Conservation (phyloP, 1,140 invertebrate species). For the Drosophila mojavensis region DNA sequence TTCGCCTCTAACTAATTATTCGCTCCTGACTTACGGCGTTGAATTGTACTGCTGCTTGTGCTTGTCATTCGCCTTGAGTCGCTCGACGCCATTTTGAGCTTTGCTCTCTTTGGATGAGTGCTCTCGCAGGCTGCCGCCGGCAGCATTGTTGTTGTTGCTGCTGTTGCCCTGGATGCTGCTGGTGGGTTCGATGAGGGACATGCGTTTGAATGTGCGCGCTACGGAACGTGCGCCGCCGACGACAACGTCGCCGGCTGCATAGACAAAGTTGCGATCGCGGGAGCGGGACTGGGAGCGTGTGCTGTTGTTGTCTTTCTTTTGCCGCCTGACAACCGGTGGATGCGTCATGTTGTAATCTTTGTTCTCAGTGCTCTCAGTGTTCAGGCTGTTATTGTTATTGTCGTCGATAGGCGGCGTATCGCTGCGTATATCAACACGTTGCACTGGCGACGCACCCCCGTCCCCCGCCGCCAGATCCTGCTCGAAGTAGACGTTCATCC, state of each 20-base stretch:
- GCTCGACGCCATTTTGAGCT: slow-evolving; percentile 22
- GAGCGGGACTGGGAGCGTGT: slow-evolving; percentile 13
- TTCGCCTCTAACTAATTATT: slow-evolving; percentile 17
- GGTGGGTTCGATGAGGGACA: slow-evolving; percentile 45
- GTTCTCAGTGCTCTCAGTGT: slow-evolving; percentile 15
- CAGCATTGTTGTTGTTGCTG: not conserved
- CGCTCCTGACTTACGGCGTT: slow-evolving; percentile 49
- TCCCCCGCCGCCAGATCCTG: slow-evolving; percentile 28
- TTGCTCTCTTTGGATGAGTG: slow-evolving; percentile 7
- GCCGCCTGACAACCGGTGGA: slow-evolving; percentile 35
- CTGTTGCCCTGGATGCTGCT: slow-evolving; percentile 17
- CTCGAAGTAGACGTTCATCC: slow-evolving; percentile 37
- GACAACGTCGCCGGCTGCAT: slow-evolving; percentile 42
- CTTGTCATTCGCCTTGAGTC: slow-evolving; percentile 30
- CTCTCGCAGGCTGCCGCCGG: slow-evolving; percentile 21
- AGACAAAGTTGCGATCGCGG: slow-evolving; percentile 45
- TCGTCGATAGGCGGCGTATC: slow-evolving; percentile 16
- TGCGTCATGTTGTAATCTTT: slow-evolving; percentile 13
- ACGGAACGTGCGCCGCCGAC: slow-evolving; percentile 45
- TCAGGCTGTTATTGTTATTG: slow-evolving; percentile 15
- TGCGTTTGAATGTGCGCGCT: slow-evolving; percentile 49
- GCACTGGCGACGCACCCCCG: not conserved
- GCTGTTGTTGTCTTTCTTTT: slow-evolving; percentile 17
- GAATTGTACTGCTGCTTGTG: slow-evolving; percentile 44
- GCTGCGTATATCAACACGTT: slow-evolving; percentile 6